Percentiles rank a stretch among this genome's conserved stretches.
phyloP scores from a whole-genome alignment of 2,797 vertebrate species.

The Apogon talboti region DNA sequence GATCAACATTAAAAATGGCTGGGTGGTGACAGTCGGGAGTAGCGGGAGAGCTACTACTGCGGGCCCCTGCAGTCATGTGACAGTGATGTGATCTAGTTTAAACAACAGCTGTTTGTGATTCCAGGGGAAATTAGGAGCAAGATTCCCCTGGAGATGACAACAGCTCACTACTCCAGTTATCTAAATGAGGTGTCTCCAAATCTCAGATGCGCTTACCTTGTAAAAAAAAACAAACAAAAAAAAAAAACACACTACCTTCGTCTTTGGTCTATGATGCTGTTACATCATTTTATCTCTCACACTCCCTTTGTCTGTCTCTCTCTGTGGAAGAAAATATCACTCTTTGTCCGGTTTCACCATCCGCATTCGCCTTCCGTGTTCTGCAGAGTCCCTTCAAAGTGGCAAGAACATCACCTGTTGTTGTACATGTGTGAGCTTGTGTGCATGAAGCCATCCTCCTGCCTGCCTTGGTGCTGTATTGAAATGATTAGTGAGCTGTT shows the following conservation, averaged over 20 bases:
- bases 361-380: background rate
- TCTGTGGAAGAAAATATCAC: conserved; percentile 15
- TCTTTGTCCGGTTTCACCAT: conserved; percentile 15
- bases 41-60: conserved; percentile 84
- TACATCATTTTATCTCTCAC: conserved; percentile 39
- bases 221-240: too few relatives aligned
- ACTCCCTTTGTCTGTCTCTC: conserved; percentile 26
- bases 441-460: conserved; percentile 51
- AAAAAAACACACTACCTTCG: conserved; percentile 55
- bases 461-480: conserved; percentile 60
- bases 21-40: conserved; percentile 75
- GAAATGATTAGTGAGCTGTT: conserved; percentile 80
- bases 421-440: conserved; percentile 51
- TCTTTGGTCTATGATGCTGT: conserved; percentile 44
- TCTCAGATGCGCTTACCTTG: conserved; percentile 61
- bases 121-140: conserved; percentile 93
- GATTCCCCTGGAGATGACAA: conserved; percentile 91
- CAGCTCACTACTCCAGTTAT: conserved; percentile 84
- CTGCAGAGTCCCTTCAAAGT: conserved; percentile 22
- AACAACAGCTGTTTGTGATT: conserved; percentile 97
- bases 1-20: conserved; percentile 78
- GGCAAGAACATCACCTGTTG: conserved; percentile 64
- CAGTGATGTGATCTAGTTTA: conserved; percentile 89
- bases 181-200: conserved; percentile 86
- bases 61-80: conserved; percentile 89